Evolutionary conservation across 35 echinoderm and acorn worm genomes (phyloP), one percentile per base, ranked within the genome.

Genomic region (Holothuria glaberrima): DNA sequence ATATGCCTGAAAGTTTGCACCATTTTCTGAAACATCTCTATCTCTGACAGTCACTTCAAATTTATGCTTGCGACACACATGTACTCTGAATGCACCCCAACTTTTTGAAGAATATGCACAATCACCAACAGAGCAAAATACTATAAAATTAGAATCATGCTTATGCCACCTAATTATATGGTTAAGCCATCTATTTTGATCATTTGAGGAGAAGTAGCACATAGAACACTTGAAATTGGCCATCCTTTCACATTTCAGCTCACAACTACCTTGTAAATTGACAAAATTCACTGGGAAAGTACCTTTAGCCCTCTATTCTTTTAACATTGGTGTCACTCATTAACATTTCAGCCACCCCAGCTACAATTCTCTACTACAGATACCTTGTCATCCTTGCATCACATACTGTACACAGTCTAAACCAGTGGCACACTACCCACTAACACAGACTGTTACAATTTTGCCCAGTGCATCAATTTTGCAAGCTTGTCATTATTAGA

Each of bases 101-200:
- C 71, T 75, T 75, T 38, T 75, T 75, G 33, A 28, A 14, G 30
- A 36, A 75, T 36, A 75, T 75, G 30, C 71, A 75, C 71, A 75
- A 29, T 75, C 71, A 34, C 71, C 71, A 75, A 75, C 67, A 71
- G 21, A n/a, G 28, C 68, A 71, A 71, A 27, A 71, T n/a, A 71
- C 68, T 30, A 18, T 71, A 31, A 71, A 71, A 30, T 30, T n/a
- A 10, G 68, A 30, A 30, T 71, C 68, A 71, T 71, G 21, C 68
- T 30, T 71, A 14, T 71, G 68, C 22, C 21, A 27, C 14, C 68
- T 71, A 30, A n/a, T 71, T n/a, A 71, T 30, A 30, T 71, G 68
- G 34, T 71, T 71, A 27, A 30, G 21, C 22, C 21, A 71, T 30
- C 34, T n/a, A 9, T 28, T 71, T 30, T 27, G 28, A 71, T 71